Evolutionary conservation across 2,797 vertebrate genomes (phyloP).

Genomic region (Menidia menidia): DNA sequence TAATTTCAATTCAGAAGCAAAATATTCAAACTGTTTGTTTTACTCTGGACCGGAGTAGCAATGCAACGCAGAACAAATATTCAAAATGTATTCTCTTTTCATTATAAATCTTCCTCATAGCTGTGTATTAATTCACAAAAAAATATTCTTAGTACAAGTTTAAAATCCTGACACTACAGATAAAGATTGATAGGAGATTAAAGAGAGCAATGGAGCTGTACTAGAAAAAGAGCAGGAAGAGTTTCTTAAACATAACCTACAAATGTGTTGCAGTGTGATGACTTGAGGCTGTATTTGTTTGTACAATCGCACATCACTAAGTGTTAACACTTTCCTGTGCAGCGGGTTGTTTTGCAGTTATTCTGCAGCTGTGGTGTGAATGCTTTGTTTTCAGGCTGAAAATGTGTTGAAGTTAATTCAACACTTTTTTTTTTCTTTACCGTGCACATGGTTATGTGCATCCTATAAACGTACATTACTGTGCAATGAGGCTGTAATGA

Average conservation of each 20-base stretch:
- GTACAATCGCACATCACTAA: constrained; percentile 11
- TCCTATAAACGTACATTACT: background rate
- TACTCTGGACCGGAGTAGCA: too few relatives aligned
- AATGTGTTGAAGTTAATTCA: constrained; percentile 22
- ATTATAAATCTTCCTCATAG: too few relatives aligned
- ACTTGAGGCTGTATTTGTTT: constrained; percentile 20
- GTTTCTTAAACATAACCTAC: background rate
- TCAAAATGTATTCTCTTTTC: background rate
- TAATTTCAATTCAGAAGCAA: too few relatives aligned
- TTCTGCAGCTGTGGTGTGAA: constrained; percentile 54
- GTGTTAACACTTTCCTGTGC: constrained; percentile 23
- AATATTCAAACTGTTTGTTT: too few relatives aligned
- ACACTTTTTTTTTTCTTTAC: background rate
- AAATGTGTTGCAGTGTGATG: background rate
- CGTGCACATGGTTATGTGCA: background rate
- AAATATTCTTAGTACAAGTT: background rate
- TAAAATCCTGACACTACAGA: background rate
- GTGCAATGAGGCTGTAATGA: background rate
- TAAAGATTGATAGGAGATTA: background rate
- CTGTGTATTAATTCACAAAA: too few relatives aligned
- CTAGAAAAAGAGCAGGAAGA: background rate
- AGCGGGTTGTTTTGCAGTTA: constrained; percentile 22
- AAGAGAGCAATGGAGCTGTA: background rate
- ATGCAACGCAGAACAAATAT: background rate
- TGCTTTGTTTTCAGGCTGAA: constrained; percentile 32